Evolutionary conservation across 2,888 invertebrate genomes (phyloP), one percentile per base, ranked within the genome.

Genomic region (Syritta pipiens): DNA sequence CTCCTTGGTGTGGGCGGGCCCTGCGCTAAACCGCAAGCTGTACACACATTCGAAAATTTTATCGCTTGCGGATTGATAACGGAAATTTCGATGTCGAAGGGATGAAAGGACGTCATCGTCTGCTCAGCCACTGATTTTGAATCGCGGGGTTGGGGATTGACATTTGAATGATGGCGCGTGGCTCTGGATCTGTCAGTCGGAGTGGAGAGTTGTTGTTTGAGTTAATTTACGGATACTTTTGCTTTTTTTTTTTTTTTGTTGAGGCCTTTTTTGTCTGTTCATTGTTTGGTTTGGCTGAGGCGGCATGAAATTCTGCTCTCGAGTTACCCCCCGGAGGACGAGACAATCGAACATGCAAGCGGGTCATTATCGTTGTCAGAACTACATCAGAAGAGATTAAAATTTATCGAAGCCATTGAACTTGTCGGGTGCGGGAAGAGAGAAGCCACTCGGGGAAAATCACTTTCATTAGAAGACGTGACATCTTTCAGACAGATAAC

Each of bases 31-130:
- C 37, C 71, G 22, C 5, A 17, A 30, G 51, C 69, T 53, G n/a
- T n/a, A n/a, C n/a, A 46, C 10, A 24, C 40, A 46, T 57, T 28
- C 20, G 26, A 30, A n/a, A 30, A 30, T 46, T 71, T 62, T 37
- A 55, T 62, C 49, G 24, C 46, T 62, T 53, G 7, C 30, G 37
- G 53, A 71, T 62, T 71, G 71, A 71, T 62, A 62, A 62, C 62
- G 62, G 37, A 40, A 53, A 46, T 46, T 46, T 22, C 42, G 37
- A 53, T 62, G 53, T 71, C 46, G 26, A 46, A 28, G 35, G 7
- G 12, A 49, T 19, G 22, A 22, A 35, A 2, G 22, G 22, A 2
- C 14, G 6, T 10, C 22, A 17, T 14, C 37, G n/a, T 7, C 28
- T 28, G 4, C 28, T 28, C 28, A 1, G 2, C n/a, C 28, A n/a